Base-by-base conservation (phyloP, 2,113 vertebrate genomes). In the Xenopus tropicalis region DNA sequence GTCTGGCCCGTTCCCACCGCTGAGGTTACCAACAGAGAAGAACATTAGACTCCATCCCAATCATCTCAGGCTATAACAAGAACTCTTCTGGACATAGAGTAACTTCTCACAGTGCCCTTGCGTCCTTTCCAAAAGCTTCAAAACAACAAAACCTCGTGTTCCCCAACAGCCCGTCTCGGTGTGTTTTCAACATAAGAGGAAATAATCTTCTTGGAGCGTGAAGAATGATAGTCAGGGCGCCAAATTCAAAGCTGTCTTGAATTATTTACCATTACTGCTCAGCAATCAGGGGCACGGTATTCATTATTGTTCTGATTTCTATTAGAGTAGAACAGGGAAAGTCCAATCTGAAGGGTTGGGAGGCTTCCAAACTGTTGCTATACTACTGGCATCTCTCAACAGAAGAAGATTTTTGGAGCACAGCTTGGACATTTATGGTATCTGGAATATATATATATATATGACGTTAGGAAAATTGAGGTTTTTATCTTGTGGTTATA, bases 21-120 rank as follows among this genome's bases (percentile, higher is more conserved):
- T 76, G 66, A 63, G 66, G 66, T 76, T 76, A 62, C 66, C 57
- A 63, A 22, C 65, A 52, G 65, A 75, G 66, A 69, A 63, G 66
- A 61, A 69, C 66, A 69, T 69, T 29, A 62, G 48, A 37, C 66
- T 61, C 21, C 24, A 56, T 58, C 51, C 59, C 37, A 69, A 69
- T 69, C 73, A 76, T 69, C 69, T 76, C 65, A 62, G 43, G 22
- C 51, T 56, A 63, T 51, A 76, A 56, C 37, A 54, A 69, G 66
- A 69, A 63, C 64, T 37, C 54, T 16, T 61, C 72, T 69, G 72
- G 65, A 74, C 73, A 76, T 29, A 14, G 17, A 76, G 73, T 76
- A 69, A 58, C 73, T 69, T 76, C 73, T 69, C 72, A 61, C 58
- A 52, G 24, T 42, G 58, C 23, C n/a, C 5, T 19, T 17, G 19